These are phyloP conservation scores for Microtus oregoni DNA, from an alignment of 2,113 vertebrate genomes.

Conservation along the genomic window DNA sequence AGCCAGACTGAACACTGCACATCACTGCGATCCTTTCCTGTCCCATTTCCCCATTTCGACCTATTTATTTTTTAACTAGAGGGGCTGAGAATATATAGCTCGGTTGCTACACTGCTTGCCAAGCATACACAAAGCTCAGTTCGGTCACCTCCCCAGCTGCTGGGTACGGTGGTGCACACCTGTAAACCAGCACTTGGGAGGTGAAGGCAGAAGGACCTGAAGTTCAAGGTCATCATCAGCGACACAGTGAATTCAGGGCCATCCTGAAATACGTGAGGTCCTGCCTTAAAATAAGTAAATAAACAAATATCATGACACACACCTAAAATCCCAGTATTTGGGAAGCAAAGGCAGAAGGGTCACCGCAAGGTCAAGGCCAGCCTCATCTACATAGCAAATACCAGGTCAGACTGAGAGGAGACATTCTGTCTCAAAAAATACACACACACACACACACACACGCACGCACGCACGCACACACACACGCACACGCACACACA, in stretches of 20 bases:
- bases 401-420: neutral
- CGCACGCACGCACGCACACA: fast-evolving
- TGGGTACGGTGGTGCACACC: neutral
- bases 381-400: neutral
- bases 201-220: neutral
- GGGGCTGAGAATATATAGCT: neutral
- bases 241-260: neutral
- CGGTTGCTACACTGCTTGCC: neutral
- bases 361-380: neutral
- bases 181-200: no score
- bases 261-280: neutral
- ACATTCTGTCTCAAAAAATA: no score
- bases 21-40: neutral
- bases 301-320: neutral
- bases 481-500: no score
- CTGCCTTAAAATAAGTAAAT: neutral
- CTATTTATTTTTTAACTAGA: neutral
- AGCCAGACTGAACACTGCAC: neutral
- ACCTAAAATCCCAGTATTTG: neutral
- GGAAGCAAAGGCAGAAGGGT: neutral
- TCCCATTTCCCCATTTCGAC: neutral
- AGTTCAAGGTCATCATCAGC: neutral
- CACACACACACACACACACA: no score
- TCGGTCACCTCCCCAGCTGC: neutral
- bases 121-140: neutral